phyloP scores from a whole-genome alignment of 1,140 invertebrate genomes.

The Nymphalis io region DNA sequence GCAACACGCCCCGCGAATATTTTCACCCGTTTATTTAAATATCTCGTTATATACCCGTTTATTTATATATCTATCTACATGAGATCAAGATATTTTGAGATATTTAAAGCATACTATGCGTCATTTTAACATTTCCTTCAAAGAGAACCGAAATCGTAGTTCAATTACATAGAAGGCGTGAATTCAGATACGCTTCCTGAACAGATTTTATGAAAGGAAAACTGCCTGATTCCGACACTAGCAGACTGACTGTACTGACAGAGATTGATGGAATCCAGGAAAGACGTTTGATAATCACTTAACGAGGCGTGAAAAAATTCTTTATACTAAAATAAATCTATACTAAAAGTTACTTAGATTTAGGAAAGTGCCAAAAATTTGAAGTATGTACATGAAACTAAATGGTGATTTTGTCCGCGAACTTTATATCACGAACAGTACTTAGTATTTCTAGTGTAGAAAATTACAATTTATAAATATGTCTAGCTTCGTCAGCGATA shows the following conservation, averaged over 20 bases:
- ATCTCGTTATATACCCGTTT: no score
- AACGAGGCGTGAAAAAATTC: neutral
- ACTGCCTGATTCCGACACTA: neutral
- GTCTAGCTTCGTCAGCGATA: neutral
- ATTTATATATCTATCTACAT: no score
- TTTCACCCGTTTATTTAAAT: no score
- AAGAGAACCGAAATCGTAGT: neutral
- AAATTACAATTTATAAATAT: neutral
- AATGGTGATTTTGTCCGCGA: neutral
- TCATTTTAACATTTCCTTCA: neutral
- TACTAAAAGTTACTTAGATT: no score
- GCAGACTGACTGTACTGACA: constrained; percentile 17
- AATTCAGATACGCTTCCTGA: neutral
- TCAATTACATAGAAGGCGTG: neutral
- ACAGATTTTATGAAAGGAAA: constrained; percentile 2
- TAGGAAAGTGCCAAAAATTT: no score
- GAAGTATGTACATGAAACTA: neutral
- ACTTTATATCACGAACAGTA: neutral
- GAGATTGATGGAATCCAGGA: constrained; percentile 8
- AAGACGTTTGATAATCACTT: constrained; percentile 8
- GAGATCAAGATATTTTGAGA: no score
- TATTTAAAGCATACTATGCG: no score
- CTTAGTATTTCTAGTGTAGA: neutral
- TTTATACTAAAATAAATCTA: neutral
- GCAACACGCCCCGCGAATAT: no score